These are phyloP conservation scores for Drosophila hamatofila DNA, from an alignment of 2,888 invertebrate genomes.

Conservation along the genomic window DNA sequence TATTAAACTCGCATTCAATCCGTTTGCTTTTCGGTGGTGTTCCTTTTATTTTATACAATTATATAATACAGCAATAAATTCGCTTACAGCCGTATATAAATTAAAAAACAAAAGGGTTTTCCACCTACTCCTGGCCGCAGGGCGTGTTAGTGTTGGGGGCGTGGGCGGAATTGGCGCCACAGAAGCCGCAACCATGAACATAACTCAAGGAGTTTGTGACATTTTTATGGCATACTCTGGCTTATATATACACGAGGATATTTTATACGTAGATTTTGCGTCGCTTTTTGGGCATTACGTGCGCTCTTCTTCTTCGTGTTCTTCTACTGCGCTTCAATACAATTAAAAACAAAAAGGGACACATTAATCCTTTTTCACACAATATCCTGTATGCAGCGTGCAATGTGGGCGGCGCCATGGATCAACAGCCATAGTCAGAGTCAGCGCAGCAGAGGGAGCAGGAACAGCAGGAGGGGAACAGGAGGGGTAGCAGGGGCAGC, in stretches of 20 bases:
- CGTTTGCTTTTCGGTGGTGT: conserved; percentile 14
- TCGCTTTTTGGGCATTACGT: conserved; percentile 70
- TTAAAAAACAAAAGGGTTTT: conserved; percentile 78
- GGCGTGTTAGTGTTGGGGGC: conserved; percentile 1
- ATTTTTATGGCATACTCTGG: conserved; percentile 73
- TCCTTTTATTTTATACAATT: conserved; percentile 48
- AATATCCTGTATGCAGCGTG: conserved; percentile 75
- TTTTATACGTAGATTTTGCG: conserved; percentile 74
- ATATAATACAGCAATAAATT: conserved; percentile 78
- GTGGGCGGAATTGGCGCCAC: conserved; percentile 45
- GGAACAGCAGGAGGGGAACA: conserved; percentile 1
- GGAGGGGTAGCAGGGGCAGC: not conserved
- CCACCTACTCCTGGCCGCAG: conserved; percentile 13
- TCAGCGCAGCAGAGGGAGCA: too few species aligned
- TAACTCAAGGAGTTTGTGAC: conserved; percentile 80
- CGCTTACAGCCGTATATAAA: conserved; percentile 62
- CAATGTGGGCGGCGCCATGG: conserved; percentile 37
- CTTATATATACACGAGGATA: conserved; percentile 47
- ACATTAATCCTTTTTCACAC: conserved; percentile 79
- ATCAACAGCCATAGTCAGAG: not conserved
- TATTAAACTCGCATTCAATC: conserved; percentile 18
- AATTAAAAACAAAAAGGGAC: conserved; percentile 75
- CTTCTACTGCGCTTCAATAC: conserved; percentile 41
- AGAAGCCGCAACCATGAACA: conserved; percentile 73
- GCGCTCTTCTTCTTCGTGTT: conserved; percentile 44